Evolutionary conservation across 2,113 vertebrate genomes (phyloP).

Genomic region (Melanerpes formicivorus): DNA sequence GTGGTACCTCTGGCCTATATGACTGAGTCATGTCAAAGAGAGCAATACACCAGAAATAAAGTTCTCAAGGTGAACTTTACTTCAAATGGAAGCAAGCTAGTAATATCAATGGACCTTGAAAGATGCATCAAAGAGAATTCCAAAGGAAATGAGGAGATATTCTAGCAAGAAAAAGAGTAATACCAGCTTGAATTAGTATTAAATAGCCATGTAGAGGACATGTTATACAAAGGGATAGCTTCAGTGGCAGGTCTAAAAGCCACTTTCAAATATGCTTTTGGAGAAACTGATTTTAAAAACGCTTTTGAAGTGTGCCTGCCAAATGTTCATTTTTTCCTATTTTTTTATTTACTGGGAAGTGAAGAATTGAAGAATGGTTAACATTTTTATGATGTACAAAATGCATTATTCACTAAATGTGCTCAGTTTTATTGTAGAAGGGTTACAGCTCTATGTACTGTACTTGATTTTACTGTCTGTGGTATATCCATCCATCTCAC

Average conservation of each 20-base stretch:
- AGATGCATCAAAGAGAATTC: neutral
- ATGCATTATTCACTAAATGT: neutral
- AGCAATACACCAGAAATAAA: neutral
- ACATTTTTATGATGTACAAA: neutral
- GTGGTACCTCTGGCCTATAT: neutral
- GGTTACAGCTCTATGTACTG: neutral
- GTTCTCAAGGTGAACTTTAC: neutral
- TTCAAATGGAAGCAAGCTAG: neutral
- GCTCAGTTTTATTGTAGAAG: neutral
- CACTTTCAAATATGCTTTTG: neutral
- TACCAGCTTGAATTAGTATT: neutral
- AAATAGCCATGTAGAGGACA: neutral
- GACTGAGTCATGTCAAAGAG: neutral
- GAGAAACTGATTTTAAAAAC: neutral
- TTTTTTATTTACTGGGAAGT: conserved; percentile 17
- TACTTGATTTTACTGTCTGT: neutral
- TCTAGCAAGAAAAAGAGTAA: neutral
- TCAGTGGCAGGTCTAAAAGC: neutral
- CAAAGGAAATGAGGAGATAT: neutral
- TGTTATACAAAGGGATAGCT: neutral
- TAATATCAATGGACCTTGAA: neutral
- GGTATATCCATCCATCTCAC: neutral
- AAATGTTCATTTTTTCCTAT: neutral
- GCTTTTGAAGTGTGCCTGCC: neutral
- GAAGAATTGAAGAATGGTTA: conserved; percentile 43